These are phyloP conservation scores for Diachasmimorpha longicaudata DNA, from an alignment of 1,140 invertebrate species.

Conservation along the genomic window DNA sequence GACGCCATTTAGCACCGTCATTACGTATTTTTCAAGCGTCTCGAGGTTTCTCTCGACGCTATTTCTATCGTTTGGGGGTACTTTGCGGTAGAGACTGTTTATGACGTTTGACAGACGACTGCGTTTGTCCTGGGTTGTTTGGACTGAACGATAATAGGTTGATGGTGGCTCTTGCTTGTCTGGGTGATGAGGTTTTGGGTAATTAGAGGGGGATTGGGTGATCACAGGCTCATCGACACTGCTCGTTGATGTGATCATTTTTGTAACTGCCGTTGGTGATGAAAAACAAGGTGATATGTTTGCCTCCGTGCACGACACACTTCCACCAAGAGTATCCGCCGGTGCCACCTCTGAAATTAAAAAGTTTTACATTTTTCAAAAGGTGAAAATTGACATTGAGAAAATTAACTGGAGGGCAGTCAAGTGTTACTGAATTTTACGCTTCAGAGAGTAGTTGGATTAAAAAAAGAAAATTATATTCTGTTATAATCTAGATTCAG, in stretches of 20 bases:
- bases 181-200: not conserved
- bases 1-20: slow-evolving; percentile 59
- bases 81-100: slow-evolving; percentile 57
- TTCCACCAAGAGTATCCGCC: slow-evolving; percentile 48
- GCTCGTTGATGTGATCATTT: slow-evolving; percentile 28
- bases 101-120: slow-evolving; percentile 59
- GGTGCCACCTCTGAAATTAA: slow-evolving; percentile 49
- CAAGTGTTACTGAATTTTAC: not conserved
- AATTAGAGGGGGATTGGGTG: slow-evolving; percentile 15
- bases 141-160: slow-evolving; percentile 35
- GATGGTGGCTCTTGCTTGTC: not conserved
- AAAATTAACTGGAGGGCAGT: not conserved
- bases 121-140: slow-evolving; percentile 55
- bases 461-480: not conserved
- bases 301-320: slow-evolving; percentile 39
- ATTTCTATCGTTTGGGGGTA: slow-evolving; percentile 45
- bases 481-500: not conserved
- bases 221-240: slow-evolving; percentile 32
- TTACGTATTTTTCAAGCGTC: slow-evolving; percentile 56
- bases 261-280: slow-evolving; percentile 28
- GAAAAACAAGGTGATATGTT: slow-evolving; percentile 31
- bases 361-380: not conserved
- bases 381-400: slow-evolving; percentile 6
- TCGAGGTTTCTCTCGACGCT: slow-evolving; percentile 54
- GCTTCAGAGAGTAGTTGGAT: not conserved